These are phyloP conservation scores for Daphoenositta chrysoptera DNA, from an alignment of 2,113 vertebrate genomes.

Conservation along the genomic window DNA sequence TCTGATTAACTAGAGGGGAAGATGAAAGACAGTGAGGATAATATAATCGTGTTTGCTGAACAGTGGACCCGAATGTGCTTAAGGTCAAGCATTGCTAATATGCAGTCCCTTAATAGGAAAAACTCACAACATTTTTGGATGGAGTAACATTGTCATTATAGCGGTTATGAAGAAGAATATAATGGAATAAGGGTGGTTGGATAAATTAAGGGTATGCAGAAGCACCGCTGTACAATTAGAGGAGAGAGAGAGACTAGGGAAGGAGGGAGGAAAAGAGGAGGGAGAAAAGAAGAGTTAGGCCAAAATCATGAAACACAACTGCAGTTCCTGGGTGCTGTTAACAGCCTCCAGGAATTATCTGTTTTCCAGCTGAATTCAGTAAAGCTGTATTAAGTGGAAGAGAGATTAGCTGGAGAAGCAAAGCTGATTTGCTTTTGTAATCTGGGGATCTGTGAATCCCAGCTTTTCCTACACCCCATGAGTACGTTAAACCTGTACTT, in stretches of 20 bases:
- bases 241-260: neutral
- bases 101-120: neutral
- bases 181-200: neutral
- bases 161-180: neutral
- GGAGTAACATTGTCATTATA: neutral
- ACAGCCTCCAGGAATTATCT: neutral
- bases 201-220: neutral
- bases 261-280: accelerated
- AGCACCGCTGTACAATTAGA: neutral
- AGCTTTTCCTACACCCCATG: neutral
- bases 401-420: slow-evolving; percentile 11
- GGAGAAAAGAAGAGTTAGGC: neutral
- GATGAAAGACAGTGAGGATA: slow-evolving; percentile 21
- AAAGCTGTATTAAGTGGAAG: neutral
- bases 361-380: neutral
- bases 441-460: neutral
- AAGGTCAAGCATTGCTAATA: slow-evolving; percentile 24
- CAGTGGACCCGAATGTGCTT: neutral
- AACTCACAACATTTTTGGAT: neutral
- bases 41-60: neutral
- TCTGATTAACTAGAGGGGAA: slow-evolving; percentile 2
- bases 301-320: neutral
- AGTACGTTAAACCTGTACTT: neutral
- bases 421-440: slow-evolving; percentile 35
- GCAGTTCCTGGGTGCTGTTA: neutral